phyloP scores from a whole-genome alignment of 2,113 vertebrate species.

The Hepsetus odoe region DNA sequence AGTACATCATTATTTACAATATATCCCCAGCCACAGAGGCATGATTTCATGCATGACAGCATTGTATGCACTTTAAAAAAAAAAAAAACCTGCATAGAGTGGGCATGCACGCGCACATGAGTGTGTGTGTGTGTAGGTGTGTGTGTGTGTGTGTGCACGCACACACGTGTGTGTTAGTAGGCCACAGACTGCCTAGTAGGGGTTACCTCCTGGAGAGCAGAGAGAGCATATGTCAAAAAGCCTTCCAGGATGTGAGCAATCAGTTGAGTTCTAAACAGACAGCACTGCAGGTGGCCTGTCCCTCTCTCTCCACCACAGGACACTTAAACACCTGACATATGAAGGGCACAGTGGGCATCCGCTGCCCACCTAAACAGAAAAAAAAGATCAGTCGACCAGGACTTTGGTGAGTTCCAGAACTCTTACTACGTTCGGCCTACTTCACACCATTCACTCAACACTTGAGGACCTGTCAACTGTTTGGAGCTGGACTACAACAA shows the following conservation, averaged over 20 bases:
- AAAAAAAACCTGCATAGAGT: too few species aligned
- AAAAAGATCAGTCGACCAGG: background rate
- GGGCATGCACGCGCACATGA: too few species aligned
- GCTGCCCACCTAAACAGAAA: background rate
- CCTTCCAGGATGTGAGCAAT: conserved; percentile 43
- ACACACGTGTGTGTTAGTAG: conserved; percentile 10
- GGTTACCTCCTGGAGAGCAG: conserved; percentile 35
- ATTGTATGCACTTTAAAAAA: too few species aligned
- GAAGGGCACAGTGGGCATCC: conserved; percentile 54
- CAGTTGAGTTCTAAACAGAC: conserved; percentile 48
- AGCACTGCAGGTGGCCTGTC: conserved; percentile 32
- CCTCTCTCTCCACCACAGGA: conserved; percentile 7
- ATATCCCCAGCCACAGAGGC: background rate
- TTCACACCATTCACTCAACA: too few species aligned
- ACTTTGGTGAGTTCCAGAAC: too few species aligned
- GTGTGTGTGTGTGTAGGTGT: background rate
- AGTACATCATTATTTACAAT: background rate
- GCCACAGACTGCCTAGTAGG: background rate
- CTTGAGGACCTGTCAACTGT: too few species aligned
- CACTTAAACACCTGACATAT: conserved; percentile 30
- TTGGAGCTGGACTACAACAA: too few species aligned
- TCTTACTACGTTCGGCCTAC: too few species aligned
- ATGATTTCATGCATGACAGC: background rate
- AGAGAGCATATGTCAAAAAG: conserved; percentile 49
- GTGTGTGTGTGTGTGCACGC: background rate